Base-by-base conservation (phyloP, 2,888 invertebrate species). In the Rhamnusium bicolor region DNA sequence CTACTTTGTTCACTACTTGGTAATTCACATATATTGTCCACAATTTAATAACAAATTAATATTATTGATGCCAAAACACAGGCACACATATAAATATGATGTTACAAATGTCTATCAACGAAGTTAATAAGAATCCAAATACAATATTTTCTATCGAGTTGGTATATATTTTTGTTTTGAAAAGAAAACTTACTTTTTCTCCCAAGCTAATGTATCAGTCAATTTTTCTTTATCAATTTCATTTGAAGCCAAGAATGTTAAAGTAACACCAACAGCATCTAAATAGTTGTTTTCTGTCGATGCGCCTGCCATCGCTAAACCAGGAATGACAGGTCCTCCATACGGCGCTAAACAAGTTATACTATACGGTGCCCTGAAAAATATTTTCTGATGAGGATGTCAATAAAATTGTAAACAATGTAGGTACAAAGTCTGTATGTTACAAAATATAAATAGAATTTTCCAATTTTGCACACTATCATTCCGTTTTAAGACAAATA, bases 301-400 rank as follows among this genome's bases (percentile, higher is more conserved):
- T 83, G 91, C 93, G n/a, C 96, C 98, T 24, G 97, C 98, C 46
- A 98, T 90, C 0, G 94, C 93, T 68, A 97, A 90, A 75, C 93
- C 94, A 0, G 98, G 96, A 79, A 95, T 92, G 7, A 97, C 91
- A 0, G 97, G 97, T 0, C 97, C 98, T 29, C 97, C 98, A 89
- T 94, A 98, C 0, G 92, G 90, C 0, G 94, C 95, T 71, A 97
- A 88, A 86, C 98, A 99, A 0, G 90, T 88, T 2, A 90, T 87
- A 82, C 89, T 86, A 81, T 90, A 91, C 0, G 92, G 89, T 72
- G 90, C 91, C 80, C 92, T 92, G 72, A 68, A 86, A 83, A 14
- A 18, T 18, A 27, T 29, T 0, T 21, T 56, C 6, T n/a, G 29
- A 2, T 56, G 58, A 72, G 69, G 10, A n/a, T n/a, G n/a, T n/a